These are phyloP conservation scores for Cantharis rustica DNA, from an alignment of 2,888 invertebrate species.

Conservation along the genomic window DNA sequence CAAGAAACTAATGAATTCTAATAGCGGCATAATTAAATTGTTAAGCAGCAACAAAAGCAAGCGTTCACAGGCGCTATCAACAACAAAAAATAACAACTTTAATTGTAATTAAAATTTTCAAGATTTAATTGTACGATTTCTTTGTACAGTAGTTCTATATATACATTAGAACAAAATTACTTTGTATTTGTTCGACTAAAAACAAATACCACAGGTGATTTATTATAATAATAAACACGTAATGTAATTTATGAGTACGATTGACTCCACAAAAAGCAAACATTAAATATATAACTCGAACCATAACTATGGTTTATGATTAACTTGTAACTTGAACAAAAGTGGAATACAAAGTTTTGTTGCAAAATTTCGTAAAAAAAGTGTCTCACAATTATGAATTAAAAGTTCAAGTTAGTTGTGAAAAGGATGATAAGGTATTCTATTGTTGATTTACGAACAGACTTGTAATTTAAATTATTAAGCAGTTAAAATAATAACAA, in stretches of 20 bases:
- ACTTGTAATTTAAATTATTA: neutral
- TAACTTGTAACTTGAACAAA: neutral
- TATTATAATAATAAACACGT: neutral
- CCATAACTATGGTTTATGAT: neutral
- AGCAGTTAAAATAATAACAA: neutral
- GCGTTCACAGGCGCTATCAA: neutral
- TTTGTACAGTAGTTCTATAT: neutral
- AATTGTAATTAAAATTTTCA: neutral
- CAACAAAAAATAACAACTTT: neutral
- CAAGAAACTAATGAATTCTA: neutral
- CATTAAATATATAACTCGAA: neutral
- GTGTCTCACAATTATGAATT: neutral
- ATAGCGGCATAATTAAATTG: neutral
- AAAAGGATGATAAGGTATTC: neutral
- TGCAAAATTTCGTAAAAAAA: neutral
- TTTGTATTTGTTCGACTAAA: neutral
- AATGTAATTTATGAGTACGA: neutral
- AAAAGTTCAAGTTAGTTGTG: neutral
- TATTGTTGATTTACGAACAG: neutral
- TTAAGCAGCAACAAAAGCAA: neutral
- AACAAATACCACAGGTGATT: neutral
- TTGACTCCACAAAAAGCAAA: neutral
- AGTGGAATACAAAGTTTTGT: neutral
- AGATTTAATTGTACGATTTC: neutral
- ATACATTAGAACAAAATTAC: neutral